phyloP scores from a whole-genome alignment of 2,888 invertebrate species.

The Drepanosiphum platanoidis region DNA sequence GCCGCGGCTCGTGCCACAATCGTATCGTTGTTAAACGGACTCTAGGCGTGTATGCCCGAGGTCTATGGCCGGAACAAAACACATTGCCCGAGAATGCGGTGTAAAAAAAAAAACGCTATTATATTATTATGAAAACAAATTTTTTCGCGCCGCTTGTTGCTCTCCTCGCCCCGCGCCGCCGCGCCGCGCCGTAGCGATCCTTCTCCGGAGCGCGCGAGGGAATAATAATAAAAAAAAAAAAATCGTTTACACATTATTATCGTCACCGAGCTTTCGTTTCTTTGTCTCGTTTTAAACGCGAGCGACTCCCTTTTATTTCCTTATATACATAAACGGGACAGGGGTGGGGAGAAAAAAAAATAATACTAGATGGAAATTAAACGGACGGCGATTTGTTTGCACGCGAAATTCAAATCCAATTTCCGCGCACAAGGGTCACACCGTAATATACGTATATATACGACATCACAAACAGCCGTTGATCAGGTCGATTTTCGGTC shows the following conservation, averaged over 20 bases:
- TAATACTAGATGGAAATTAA: constrained; percentile 32
- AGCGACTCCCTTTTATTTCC: constrained; percentile 1
- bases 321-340: neutral
- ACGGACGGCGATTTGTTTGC: constrained; percentile 59
- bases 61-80: constrained; percentile 36
- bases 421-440: constrained; percentile 33
- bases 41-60: neutral
- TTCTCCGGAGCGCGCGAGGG: neutral
- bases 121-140: no score
- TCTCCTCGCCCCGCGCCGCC: neutral
- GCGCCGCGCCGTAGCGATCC: neutral
- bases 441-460: neutral
- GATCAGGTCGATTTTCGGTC: constrained; percentile 55
- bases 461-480: constrained; percentile 33
- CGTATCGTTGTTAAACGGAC: no score
- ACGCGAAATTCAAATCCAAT: constrained; percentile 62
- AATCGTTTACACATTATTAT: constrained; percentile 40
- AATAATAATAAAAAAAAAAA: constrained; percentile 21
- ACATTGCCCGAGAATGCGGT: neutral
- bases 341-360: neutral
- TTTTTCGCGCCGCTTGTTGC: no score
- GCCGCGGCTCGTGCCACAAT: constrained; percentile 15
- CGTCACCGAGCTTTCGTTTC: constrained; percentile 45
- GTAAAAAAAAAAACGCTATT: neutral
- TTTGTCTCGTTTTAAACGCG: constrained; percentile 43